Percentiles rank a stretch among this genome's conserved stretches.
Conservation (phyloP, 2,888 invertebrate genomes). For the Platynereis dumerilii region DNA sequence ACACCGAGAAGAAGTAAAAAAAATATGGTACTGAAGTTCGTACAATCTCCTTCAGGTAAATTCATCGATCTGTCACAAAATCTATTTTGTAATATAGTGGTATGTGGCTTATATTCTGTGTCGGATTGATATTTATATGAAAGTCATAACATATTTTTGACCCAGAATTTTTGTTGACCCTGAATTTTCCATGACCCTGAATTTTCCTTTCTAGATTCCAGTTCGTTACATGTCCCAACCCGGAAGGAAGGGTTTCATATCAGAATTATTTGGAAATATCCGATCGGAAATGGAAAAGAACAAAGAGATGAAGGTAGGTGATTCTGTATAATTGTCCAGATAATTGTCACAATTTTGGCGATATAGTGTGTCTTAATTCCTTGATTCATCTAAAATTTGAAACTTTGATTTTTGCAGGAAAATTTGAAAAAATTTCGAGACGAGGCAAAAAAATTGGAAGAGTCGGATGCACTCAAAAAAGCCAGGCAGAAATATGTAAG, state of each 20-base stretch:
- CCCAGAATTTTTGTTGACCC: too few species aligned
- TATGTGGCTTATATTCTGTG: too few species aligned
- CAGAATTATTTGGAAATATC: conserved; percentile 88
- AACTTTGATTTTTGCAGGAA: conserved; percentile 67
- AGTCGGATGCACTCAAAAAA: conserved; percentile 93
- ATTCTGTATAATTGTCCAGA: not conserved
- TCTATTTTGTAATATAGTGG: too few species aligned
- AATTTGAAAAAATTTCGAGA: conserved; percentile 93
- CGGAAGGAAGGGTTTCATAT: conserved; percentile 71
- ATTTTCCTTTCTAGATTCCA: conserved; percentile 21
- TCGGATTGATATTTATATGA: too few species aligned
- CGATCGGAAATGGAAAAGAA: conserved; percentile 93
- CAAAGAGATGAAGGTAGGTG: conserved; percentile 87
- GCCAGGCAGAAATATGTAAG: conserved; percentile 72
- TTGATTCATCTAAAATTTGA: not conserved
- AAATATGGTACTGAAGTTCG: too few species aligned
- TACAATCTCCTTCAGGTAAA: too few species aligned
- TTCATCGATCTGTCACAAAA: too few species aligned
- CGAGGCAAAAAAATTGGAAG: conserved; percentile 95
- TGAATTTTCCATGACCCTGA: not conserved
- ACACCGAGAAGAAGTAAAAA: too few species aligned
- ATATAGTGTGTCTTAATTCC: not conserved
- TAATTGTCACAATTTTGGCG: not conserved
- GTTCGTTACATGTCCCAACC: conserved; percentile 26
- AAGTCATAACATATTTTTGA: too few species aligned